phyloP scores from a whole-genome alignment of 2,113 vertebrate species.

The Rhinolophus ferrumequinum region DNA sequence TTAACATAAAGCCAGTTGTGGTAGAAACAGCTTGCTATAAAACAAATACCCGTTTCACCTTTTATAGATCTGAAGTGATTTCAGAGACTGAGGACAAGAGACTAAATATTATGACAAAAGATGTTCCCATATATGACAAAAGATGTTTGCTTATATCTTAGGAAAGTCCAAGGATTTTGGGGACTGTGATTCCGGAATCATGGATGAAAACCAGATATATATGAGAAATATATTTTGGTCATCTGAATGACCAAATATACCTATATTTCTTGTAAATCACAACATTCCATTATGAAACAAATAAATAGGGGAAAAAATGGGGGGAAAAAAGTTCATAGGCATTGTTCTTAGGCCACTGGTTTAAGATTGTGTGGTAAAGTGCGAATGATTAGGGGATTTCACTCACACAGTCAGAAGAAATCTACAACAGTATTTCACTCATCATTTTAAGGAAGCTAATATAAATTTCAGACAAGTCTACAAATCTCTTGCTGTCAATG shows the following conservation, averaged over 20 bases:
- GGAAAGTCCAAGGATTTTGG: neutral
- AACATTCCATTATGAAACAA: neutral
- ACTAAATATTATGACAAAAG: neutral
- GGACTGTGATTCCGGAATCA: neutral
- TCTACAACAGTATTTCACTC: neutral
- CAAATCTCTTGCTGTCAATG: neutral
- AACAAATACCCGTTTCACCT: neutral
- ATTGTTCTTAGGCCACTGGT: neutral
- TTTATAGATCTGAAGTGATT: neutral
- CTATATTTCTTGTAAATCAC: neutral
- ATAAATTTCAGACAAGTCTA: neutral
- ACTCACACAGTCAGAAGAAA: neutral
- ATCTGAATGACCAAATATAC: neutral
- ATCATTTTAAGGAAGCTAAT: neutral
- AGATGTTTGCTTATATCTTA: neutral
- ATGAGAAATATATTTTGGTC: neutral
- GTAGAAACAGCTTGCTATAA: neutral
- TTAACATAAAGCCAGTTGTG: neutral
- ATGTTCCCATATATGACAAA: neutral
- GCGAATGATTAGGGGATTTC: neutral
- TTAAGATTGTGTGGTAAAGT: neutral
- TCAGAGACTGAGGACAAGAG: neutral
- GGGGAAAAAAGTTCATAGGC: neutral
- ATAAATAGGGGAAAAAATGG: neutral
- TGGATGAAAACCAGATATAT: neutral